phyloP scores from a whole-genome alignment of 2,797 vertebrate species.

The Gymnothorax reevesii region DNA sequence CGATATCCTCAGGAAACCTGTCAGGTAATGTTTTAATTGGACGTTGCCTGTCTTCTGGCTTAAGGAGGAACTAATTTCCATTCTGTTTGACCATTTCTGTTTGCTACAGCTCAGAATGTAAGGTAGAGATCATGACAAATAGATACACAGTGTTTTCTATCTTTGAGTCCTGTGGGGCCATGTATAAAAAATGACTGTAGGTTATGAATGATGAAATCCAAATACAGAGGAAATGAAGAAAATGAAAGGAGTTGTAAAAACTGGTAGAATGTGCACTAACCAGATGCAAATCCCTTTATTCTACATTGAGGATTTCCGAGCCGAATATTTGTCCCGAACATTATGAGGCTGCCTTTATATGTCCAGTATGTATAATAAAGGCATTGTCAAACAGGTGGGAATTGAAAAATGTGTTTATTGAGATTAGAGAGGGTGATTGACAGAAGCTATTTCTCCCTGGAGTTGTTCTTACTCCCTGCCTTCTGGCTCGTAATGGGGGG shows the following conservation, averaged over 20 bases:
- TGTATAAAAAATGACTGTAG: too few relatives aligned
- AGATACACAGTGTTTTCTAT: too few relatives aligned
- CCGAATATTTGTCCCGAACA: too few relatives aligned
- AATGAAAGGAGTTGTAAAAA: too few relatives aligned
- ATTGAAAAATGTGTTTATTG: not conserved
- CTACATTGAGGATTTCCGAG: too few relatives aligned
- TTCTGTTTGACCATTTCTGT: not conserved
- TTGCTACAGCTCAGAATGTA: not conserved
- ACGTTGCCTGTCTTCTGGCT: constrained; percentile 10
- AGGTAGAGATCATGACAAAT: not conserved
- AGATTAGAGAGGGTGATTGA: not conserved
- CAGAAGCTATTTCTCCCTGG: not conserved
- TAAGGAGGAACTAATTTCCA: not conserved
- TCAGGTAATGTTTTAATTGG: constrained; percentile 13
- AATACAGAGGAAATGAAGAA: too few relatives aligned
- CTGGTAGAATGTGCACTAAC: too few relatives aligned
- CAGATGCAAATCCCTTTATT: too few relatives aligned
- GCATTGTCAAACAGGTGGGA: not conserved
- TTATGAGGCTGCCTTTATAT: too few relatives aligned
- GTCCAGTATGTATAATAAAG: not conserved
- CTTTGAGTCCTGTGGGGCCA: too few relatives aligned
- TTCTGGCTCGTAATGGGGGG: not conserved
- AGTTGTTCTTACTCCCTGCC: not conserved
- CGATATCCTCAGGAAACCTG: not conserved
- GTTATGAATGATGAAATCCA: too few relatives aligned